Percentiles rank a stretch among this genome's conserved stretches.
These are phyloP conservation scores for Stegastes partitus DNA, from an alignment of 2,113 vertebrate genomes.

Conservation along the genomic window DNA sequence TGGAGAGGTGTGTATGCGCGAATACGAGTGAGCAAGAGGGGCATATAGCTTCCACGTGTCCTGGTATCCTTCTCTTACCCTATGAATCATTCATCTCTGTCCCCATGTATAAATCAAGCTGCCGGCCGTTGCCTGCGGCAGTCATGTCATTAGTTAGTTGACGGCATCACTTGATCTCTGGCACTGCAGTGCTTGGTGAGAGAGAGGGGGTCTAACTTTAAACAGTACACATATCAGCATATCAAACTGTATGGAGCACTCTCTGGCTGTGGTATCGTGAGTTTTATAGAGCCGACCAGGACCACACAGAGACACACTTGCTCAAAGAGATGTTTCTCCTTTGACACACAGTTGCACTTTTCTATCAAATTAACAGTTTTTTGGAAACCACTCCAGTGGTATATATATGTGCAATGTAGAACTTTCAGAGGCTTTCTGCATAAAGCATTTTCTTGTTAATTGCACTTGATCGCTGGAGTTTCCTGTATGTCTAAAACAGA, in stretches of 20 bases:
- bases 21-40: constrained; percentile 26
- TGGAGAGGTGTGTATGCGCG: constrained; percentile 50
- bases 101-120: constrained; percentile 83
- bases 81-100: constrained; percentile 85
- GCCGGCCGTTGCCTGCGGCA: constrained; percentile 72
- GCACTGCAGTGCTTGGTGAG: constrained; percentile 57
- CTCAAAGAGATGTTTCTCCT: constrained; percentile 13
- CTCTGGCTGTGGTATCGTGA: constrained; percentile 14
- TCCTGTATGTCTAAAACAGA: neutral
- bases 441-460: constrained; percentile 2
- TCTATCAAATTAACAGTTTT: constrained; percentile 7
- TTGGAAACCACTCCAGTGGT: neutral
- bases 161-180: constrained; percentile 79
- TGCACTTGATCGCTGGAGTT: neutral
- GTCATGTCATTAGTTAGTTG: constrained; percentile 81
- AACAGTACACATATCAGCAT: constrained; percentile 51
- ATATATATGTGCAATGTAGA: neutral
- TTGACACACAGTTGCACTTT: constrained; percentile 7
- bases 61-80: constrained; percentile 55
- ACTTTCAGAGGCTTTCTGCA: neutral
- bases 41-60: constrained; percentile 51
- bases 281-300: constrained; percentile 21
- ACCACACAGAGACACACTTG: constrained; percentile 14
- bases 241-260: constrained; percentile 33
- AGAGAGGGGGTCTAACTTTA: constrained; percentile 58